These are phyloP conservation scores for Camponotus vicinus DNA, from an alignment of 1,140 invertebrate species.

Conservation along the genomic window DNA sequence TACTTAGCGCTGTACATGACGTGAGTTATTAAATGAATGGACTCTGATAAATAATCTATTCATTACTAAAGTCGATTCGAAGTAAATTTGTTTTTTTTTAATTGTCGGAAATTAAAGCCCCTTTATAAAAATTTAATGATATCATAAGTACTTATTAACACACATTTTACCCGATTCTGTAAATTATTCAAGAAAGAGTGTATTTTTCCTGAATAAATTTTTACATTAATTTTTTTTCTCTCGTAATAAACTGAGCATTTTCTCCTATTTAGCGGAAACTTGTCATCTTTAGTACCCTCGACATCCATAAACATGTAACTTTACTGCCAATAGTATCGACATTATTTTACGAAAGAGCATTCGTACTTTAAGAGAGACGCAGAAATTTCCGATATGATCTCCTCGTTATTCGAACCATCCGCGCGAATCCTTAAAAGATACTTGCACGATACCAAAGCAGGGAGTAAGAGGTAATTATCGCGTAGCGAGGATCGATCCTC, in stretches of 20 bases:
- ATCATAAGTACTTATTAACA: not conserved
- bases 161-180: not conserved
- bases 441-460: not conserved
- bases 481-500: not conserved
- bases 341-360: not conserved
- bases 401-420: not conserved
- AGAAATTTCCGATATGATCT: constrained; percentile 9
- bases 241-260: not conserved
- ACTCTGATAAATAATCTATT: not conserved
- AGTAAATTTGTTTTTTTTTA: not conserved
- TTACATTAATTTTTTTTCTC: not conserved
- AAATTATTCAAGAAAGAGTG: not conserved
- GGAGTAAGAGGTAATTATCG: constrained; percentile 37
- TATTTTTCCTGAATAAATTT: not conserved
- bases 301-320: not conserved
- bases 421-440: constrained; percentile 14
- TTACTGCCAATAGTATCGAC: not conserved
- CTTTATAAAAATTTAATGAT: not conserved
- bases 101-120: not conserved
- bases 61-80: not conserved
- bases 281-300: not conserved
- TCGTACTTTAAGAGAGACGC: not conserved
- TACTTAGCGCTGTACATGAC: too few species aligned
- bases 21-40: not conserved
- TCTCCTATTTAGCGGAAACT: not conserved